Evolutionary conservation across 2,113 vertebrate species (phyloP).

Genomic region (Tringa solitaria): DNA sequence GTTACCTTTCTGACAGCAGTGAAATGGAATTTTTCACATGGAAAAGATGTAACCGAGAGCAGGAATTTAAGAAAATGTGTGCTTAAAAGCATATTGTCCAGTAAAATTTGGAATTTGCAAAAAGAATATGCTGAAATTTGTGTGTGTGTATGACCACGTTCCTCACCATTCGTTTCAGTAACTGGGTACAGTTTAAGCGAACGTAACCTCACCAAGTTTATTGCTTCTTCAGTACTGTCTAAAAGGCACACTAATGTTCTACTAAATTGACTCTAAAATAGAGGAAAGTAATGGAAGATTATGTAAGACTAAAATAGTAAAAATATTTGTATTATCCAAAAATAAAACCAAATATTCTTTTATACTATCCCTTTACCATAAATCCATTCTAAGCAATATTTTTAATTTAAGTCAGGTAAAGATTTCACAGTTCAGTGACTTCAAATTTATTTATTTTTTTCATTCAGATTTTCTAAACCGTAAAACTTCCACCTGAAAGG

Average conservation of each 20-base stretch:
- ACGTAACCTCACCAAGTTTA: not conserved
- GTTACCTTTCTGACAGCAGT: slow-evolving; percentile 8
- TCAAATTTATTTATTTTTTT: not conserved
- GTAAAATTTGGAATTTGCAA: not conserved
- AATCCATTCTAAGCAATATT: not conserved
- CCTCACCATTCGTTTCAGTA: not conserved
- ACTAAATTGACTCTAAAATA: not conserved
- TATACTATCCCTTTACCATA: not conserved
- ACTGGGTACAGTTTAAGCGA: not conserved
- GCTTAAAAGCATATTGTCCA: not conserved
- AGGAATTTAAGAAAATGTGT: not conserved
- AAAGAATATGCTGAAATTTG: not conserved
- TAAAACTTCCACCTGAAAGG: not conserved
- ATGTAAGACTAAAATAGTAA: not conserved
- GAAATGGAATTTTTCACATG: slow-evolving; percentile 17
- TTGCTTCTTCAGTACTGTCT: not conserved
- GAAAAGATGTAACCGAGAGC: not conserved
- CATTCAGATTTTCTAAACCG: not conserved
- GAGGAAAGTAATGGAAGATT: not conserved
- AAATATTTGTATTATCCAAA: not conserved
- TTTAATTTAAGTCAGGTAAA: not conserved
- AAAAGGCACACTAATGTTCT: not conserved
- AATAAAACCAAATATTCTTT: not conserved
- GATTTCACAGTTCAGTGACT: not conserved
- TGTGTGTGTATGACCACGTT: not conserved